phyloP scores from a whole-genome alignment of 2,888 invertebrate species.

The Pinctada fucata region DNA sequence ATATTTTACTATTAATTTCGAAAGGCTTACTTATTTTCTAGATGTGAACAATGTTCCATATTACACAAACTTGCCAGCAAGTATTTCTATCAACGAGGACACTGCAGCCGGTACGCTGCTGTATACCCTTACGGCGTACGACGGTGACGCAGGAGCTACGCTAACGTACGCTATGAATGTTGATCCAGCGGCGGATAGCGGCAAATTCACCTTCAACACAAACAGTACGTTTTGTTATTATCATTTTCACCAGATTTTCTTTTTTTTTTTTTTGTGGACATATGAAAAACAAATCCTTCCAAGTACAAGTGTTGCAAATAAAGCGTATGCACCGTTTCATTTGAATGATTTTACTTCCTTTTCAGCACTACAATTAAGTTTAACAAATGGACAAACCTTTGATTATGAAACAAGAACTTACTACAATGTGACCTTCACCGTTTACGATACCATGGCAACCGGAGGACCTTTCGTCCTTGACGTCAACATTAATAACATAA shows the following conservation, averaged over 20 bases:
- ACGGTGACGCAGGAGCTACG: constrained; percentile 33
- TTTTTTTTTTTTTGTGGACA: not conserved
- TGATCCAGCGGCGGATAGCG: constrained; percentile 18
- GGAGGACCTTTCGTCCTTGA: constrained; percentile 42
- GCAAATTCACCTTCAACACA: constrained; percentile 31
- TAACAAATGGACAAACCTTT: constrained; percentile 23
- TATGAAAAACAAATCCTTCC: not conserved
- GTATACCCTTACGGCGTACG: constrained; percentile 27
- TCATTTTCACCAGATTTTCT: not conserved
- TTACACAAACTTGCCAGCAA: constrained; percentile 20
- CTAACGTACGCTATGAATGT: constrained; percentile 26
- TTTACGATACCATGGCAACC: constrained; percentile 42
- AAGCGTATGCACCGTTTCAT: too few relatives aligned
- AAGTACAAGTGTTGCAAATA: too few relatives aligned
- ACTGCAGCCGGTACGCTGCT: constrained; percentile 25
- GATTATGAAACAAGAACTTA: constrained; percentile 44
- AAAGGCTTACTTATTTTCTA: constrained; percentile 1
- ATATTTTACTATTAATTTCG: too few relatives aligned
- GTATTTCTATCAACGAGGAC: constrained; percentile 21
- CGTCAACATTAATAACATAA: constrained; percentile 47
- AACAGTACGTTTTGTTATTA: constrained; percentile 19
- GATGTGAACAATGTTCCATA: constrained; percentile 34
- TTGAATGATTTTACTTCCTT: not conserved
- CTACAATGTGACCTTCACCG: constrained; percentile 41
- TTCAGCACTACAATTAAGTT: constrained; percentile 1